These are phyloP conservation scores for Platerodrilus igneus DNA, from an alignment of 2,888 invertebrate species.

Conservation along the genomic window DNA sequence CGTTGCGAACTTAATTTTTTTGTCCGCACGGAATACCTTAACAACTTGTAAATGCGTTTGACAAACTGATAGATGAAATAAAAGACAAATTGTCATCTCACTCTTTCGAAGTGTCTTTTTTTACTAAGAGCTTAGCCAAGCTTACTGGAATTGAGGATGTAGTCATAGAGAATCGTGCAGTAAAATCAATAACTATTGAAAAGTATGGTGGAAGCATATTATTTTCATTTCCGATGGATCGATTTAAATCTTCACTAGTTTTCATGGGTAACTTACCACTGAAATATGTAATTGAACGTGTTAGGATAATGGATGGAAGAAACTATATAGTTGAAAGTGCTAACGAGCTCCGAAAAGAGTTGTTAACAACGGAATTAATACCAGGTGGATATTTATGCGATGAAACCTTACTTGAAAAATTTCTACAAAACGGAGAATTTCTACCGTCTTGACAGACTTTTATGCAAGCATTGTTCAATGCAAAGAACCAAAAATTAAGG, in stretches of 20 bases:
- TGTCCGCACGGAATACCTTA: too few species aligned
- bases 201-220: slow-evolving; percentile 30
- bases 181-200: slow-evolving; percentile 30
- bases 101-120: slow-evolving; percentile 20
- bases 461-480: too few species aligned
- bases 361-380: slow-evolving; percentile 24
- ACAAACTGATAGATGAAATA: slow-evolving; percentile 22
- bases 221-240: slow-evolving; percentile 30
- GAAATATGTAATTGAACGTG: slow-evolving; percentile 20
- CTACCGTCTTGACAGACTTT: too few species aligned
- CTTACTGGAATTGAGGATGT: slow-evolving; percentile 18
- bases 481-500: too few species aligned
- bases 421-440: too few species aligned
- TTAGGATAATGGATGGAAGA: slow-evolving; percentile 20
- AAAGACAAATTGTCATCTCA: slow-evolving; percentile 17
- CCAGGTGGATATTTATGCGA: too few species aligned
- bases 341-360: slow-evolving; percentile 23
- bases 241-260: slow-evolving; percentile 32
- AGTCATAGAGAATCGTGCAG: slow-evolving; percentile 14
- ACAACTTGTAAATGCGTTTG: too few species aligned
- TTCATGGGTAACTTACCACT: slow-evolving; percentile 28
- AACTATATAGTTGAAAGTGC: slow-evolving; percentile 15
- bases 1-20: too few species aligned
- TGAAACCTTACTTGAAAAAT: too few species aligned
- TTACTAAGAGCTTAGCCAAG: slow-evolving; percentile 17